Base-by-base conservation (phyloP, 2,888 invertebrate genomes). In the Harpagoxenus sublaevis region DNA sequence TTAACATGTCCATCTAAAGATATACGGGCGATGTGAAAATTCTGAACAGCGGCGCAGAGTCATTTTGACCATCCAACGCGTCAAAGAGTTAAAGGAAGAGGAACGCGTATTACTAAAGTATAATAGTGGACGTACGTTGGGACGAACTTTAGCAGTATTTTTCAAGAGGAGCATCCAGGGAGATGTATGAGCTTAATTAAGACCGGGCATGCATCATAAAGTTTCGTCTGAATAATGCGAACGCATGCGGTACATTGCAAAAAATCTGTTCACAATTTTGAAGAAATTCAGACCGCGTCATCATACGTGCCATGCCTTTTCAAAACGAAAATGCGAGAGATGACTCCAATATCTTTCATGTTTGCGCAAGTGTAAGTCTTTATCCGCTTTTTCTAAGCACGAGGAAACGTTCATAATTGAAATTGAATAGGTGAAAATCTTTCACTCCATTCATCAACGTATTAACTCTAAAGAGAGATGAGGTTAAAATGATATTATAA, bases 101-200 rank as follows among this genome's bases (percentile, higher is more conserved):
- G 18, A 42, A 42, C n/a, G 42, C 12, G 39, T 5, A 75, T 35
- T 31, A 53, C 23, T 68, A 15, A 68, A 66, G 42, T 53, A 78
- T 78, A 73, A 78, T 78, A 73, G 62, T 62, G 39, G 48, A 70
- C 45, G 39, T 42, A 23, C 63, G 55, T 45, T 57, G n/a, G 70
- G 42, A 57, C n/a, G 55, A 78, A 78, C 78, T 78, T 78, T 31
- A 45, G 78, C 70, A 31, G 18, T 81, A 81, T 81, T 81, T 81
- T 73, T 81, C 48, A 62, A 73, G 73, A 73, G 73, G 28, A 15
- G 48, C 48, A 81, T 81, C 48, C 55, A 12, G 48, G 28, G 39
- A 81, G 73, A 81, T 73, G 60, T 55, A 73, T 60, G 78, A 57
- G 57, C 78, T 78, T 60, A 81, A 81, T 73, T 62, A 81, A 81